Conservation (phyloP, 2,888 invertebrate species). For the Serripes groenlandicus region DNA sequence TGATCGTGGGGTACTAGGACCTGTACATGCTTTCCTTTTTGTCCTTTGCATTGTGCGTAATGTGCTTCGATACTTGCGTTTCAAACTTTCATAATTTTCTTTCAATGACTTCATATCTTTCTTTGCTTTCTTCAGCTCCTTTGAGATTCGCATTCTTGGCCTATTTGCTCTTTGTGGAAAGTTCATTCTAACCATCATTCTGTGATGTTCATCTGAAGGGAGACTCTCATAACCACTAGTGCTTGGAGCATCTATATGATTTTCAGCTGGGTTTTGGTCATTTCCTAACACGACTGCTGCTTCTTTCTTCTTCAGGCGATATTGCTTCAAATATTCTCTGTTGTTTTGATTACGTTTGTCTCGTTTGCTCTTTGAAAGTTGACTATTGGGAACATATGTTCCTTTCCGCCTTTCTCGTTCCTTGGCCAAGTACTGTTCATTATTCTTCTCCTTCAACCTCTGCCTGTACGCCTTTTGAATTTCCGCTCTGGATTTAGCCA, state of each 20-base stretch:
- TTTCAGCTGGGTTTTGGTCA: no score
- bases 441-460: constrained; percentile 27
- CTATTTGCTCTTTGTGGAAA: no score
- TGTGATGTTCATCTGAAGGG: neutral
- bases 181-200: neutral
- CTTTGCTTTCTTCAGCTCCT: neutral
- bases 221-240: constrained; percentile 56
- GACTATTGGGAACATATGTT: no score
- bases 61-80: no score
- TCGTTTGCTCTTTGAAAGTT: constrained; percentile 33
- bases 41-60: no score
- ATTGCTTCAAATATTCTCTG: constrained; percentile 15
- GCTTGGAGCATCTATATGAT: neutral
- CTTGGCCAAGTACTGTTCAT: constrained; percentile 32
- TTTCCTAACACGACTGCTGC: no score
- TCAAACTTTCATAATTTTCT: no score
- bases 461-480: constrained; percentile 12
- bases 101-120: no score
- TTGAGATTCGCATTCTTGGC: no score
- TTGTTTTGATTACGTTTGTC: constrained; percentile 27
- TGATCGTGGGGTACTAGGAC: no score
- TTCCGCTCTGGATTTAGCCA: constrained; percentile 37
- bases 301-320: constrained; percentile 25
- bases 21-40: no score
- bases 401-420: constrained; percentile 31